Conservation (phyloP, 2,888 invertebrate genomes). For the Pollenia griseotomentosa region DNA sequence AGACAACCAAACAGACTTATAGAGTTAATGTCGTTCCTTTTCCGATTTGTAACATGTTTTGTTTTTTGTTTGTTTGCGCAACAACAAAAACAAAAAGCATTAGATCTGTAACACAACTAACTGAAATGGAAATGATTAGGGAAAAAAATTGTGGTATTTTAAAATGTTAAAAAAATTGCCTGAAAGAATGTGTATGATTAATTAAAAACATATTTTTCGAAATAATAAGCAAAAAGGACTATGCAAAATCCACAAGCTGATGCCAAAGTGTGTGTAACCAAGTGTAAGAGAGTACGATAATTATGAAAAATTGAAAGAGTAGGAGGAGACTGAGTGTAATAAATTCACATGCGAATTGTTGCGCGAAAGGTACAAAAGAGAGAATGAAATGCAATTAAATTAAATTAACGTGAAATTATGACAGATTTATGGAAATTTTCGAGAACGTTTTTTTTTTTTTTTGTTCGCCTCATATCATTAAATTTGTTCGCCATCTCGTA, state of each 20-base stretch:
- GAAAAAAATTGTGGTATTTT: conserved; percentile 18
- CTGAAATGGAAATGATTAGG: conserved; percentile 57
- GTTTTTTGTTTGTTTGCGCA: conserved; percentile 10
- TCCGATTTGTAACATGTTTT: conserved; percentile 38
- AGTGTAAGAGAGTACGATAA: conserved; percentile 22
- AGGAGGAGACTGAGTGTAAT: conserved; percentile 23
- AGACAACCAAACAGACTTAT: not conserved
- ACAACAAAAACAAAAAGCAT: conserved; percentile 47
- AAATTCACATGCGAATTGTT: conserved; percentile 12
- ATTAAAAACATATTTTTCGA: conserved; percentile 56
- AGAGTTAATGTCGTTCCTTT: conserved; percentile 29
- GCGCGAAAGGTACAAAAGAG: conserved; percentile 39
- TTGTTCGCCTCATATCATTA: not conserved
- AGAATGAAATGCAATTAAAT: conserved; percentile 80
- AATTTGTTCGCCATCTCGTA: too few relatives aligned
- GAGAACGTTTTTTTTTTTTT: conserved; percentile 14
- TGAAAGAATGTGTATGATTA: conserved; percentile 47
- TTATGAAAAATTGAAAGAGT: conserved; percentile 23
- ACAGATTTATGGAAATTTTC: conserved; percentile 82
- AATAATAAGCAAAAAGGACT: conserved; percentile 21
- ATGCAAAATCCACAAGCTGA: conserved; percentile 32
- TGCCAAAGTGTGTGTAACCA: conserved; percentile 54
- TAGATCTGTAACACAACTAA: conserved; percentile 66
- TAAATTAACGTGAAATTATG: conserved; percentile 82
- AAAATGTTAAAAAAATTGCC: conserved; percentile 33